These are phyloP conservation scores for Trissonchulus sp. DNA, from an alignment of 2,888 invertebrate species.

Conservation along the genomic window DNA sequence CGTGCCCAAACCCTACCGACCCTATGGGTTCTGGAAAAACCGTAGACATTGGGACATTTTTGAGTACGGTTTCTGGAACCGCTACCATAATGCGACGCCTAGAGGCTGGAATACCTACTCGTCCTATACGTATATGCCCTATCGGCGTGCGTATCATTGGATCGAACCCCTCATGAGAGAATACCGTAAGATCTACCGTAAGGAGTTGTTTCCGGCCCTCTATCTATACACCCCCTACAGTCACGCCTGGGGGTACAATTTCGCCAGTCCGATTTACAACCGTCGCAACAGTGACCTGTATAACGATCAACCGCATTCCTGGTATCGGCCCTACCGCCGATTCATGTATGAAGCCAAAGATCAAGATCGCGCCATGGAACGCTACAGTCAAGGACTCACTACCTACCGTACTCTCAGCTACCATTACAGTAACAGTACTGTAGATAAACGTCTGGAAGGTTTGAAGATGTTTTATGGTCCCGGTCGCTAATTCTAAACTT, in stretches of 20 bases:
- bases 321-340: neutral
- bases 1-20: neutral
- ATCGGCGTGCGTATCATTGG: neutral
- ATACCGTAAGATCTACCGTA: neutral
- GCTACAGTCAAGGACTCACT: neutral
- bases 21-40: neutral
- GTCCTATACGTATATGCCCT: neutral
- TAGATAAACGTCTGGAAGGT: neutral
- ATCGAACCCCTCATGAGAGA: neutral
- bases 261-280: neutral
- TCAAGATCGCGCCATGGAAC: neutral
- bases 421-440: neutral
- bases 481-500: too few species aligned
- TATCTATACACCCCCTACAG: neutral
- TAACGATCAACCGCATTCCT: neutral
- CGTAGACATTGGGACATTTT: neutral
- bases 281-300: neutral
- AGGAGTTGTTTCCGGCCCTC: neutral
- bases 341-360: neutral
- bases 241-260: neutral
- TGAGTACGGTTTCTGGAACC: neutral
- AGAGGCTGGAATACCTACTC: conserved; percentile 3
- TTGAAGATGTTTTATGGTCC: neutral
- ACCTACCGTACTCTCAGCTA: neutral
- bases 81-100: neutral